A percentile compares a stretch with the other conserved stretches of the same genome.
Evolutionary conservation across 2,888 invertebrate genomes (phyloP).

Genomic region (Zhuqinia jingwanae): DNA sequence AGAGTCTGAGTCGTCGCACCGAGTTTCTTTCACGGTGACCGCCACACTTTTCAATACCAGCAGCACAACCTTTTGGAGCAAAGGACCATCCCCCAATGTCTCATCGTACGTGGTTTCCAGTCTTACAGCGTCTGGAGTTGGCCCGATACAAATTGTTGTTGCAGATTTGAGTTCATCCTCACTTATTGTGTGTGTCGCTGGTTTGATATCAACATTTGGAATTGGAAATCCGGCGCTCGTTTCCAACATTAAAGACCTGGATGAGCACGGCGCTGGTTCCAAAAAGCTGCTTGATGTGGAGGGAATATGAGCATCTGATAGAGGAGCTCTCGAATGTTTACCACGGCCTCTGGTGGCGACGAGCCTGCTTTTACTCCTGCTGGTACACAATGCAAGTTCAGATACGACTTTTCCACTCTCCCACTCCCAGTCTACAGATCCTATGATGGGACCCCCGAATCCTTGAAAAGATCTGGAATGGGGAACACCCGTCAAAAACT

Average conservation of each 20-base stretch:
- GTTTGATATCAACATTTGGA: background rate
- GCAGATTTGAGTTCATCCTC: conserved; percentile 59
- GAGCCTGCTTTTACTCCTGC: conserved; percentile 52
- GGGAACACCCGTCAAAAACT: conserved; percentile 85
- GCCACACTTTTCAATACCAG: conserved; percentile 93
- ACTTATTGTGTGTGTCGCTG: background rate
- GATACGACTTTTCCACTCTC: conserved; percentile 76
- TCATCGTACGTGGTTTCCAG: conserved; percentile 80
- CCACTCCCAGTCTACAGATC: conserved; percentile 79
- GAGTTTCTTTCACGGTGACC: conserved; percentile 93
- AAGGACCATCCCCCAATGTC: conserved; percentile 86
- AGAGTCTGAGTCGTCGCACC: conserved; percentile 82
- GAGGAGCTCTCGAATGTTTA: conserved; percentile 58
- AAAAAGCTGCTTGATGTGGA: conserved; percentile 50
- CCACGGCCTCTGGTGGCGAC: conserved; percentile 61
- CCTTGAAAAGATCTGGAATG: conserved; percentile 82
- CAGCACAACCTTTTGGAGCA: conserved; percentile 93
- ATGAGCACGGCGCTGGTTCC: conserved; percentile 65
- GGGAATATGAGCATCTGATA: conserved; percentile 35
- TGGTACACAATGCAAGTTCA: conserved; percentile 33
- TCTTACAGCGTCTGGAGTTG: conserved; percentile 82
- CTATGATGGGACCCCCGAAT: conserved; percentile 82
- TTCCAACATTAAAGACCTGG: conserved; percentile 24
- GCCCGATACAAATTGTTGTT: conserved; percentile 75
- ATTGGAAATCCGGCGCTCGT: background rate